These are phyloP conservation scores for Rhopilema esculentum DNA, from an alignment of 30 jellyfish, hydroid and myxozoan genomes.

Conservation along the genomic window DNA sequence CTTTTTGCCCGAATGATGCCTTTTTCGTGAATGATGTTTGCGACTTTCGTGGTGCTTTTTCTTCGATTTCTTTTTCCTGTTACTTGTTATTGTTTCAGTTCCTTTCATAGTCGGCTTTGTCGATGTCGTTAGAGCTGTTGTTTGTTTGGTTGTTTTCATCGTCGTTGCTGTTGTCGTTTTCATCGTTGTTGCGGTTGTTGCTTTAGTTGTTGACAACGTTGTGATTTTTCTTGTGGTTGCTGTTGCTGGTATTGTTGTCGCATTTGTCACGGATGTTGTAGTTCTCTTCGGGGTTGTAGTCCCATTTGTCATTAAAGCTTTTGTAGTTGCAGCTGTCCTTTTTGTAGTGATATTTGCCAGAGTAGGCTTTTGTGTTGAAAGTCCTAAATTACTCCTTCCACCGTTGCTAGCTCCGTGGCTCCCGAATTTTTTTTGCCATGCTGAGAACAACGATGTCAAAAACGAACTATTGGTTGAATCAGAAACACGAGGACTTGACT, in stretches of 20 bases:
- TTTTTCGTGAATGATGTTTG: background rate
- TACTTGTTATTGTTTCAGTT: background rate
- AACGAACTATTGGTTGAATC: background rate
- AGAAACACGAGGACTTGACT: background rate
- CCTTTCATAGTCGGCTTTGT: background rate
- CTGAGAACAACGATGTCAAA: background rate
- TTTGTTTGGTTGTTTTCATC: background rate
- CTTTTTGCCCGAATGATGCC: background rate
- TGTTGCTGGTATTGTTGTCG: conserved; percentile 1
- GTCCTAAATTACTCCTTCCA: background rate
- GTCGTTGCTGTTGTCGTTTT: conserved; percentile 14
- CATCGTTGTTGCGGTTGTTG: conserved; percentile 3
- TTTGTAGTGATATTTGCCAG: background rate
- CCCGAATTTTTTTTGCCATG: background rate
- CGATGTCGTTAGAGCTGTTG: background rate
- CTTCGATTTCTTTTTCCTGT: background rate
- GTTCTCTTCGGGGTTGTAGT: background rate
- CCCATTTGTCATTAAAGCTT: background rate
- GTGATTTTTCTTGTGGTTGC: background rate
- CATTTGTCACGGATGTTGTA: conserved; percentile 10
- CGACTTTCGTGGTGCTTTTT: background rate
- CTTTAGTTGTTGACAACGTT: conserved; percentile 11
- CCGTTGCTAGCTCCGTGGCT: background rate
- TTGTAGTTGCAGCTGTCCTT: background rate
- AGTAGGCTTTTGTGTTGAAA: background rate